phyloP scores from a whole-genome alignment of 2,113 vertebrate species.

The Pelodiscus sinensis region DNA sequence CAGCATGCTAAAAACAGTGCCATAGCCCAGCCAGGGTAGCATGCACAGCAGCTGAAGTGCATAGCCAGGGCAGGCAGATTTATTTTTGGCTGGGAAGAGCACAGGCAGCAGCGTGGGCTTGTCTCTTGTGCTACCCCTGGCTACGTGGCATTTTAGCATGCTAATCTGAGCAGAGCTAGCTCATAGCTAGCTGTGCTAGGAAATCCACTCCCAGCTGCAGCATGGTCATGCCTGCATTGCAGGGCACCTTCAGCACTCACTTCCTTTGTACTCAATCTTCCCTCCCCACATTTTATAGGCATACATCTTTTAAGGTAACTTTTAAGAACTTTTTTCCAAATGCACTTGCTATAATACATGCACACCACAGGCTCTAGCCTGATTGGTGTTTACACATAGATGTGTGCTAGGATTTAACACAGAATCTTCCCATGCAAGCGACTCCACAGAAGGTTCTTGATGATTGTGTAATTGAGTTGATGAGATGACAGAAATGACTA shows the following conservation, averaged over 20 bases:
- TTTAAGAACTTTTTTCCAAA: neutral
- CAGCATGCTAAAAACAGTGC: neutral
- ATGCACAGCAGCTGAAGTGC: neutral
- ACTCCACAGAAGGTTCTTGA: neutral
- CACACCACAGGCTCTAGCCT: neutral
- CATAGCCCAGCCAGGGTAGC: neutral
- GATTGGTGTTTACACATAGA: neutral
- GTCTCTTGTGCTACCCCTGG: neutral
- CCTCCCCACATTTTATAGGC: neutral
- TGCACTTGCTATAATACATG: neutral
- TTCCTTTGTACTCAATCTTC: neutral
- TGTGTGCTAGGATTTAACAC: neutral
- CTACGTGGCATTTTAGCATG: neutral
- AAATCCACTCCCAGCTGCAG: neutral
- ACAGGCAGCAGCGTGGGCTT: neutral
- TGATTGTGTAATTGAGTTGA: neutral
- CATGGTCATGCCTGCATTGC: neutral
- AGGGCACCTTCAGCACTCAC: neutral
- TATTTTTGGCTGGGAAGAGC: neutral
- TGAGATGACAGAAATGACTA: neutral
- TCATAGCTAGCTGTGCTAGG: neutral
- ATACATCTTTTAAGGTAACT: neutral
- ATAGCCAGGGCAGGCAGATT: neutral
- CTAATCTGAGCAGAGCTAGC: too few species aligned
- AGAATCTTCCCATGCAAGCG: neutral